Evolutionary conservation across 1,140 invertebrate species (phyloP).

Genomic region (Achatina immaculata): DNA sequence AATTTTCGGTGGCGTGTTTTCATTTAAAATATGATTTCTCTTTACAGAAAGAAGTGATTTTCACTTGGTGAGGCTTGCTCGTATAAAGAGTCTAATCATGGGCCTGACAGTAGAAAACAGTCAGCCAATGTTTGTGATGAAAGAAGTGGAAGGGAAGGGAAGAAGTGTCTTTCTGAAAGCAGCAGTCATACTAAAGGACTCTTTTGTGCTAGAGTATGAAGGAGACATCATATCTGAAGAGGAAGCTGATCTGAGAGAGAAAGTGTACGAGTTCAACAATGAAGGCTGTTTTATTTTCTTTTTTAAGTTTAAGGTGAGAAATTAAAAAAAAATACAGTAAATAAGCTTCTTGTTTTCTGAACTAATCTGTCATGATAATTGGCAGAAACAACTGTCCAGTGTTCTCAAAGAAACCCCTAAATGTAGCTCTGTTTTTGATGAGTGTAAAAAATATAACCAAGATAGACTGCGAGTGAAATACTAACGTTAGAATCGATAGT

Average conservation of each 20-base stretch:
- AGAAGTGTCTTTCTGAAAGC: conserved; percentile 14
- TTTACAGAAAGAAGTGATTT: not conserved
- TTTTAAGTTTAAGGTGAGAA: conserved; percentile 21
- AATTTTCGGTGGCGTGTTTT: too few relatives aligned
- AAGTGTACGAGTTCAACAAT: not conserved
- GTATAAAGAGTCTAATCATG: conserved; percentile 10
- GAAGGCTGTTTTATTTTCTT: conserved; percentile 34
- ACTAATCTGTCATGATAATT: too few relatives aligned
- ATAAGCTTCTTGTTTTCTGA: too few relatives aligned
- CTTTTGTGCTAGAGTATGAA: conserved; percentile 36
- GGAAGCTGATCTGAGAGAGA: conserved; percentile 1
- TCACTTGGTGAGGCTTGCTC: not conserved
- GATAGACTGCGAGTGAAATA: too few relatives aligned
- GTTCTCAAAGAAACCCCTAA: too few relatives aligned
- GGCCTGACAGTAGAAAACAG: not conserved
- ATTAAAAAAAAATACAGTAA: too few relatives aligned
- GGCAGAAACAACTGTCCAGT: too few relatives aligned
- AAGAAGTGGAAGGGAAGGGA: conserved; percentile 21
- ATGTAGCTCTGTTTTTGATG: too few relatives aligned
- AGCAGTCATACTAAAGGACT: not conserved
- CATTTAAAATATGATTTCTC: too few relatives aligned
- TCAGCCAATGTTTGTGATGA: not conserved
- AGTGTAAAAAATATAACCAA: too few relatives aligned
- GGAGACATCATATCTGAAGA: conserved; percentile 24
- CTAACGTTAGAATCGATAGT: too few relatives aligned